These are phyloP conservation scores for Semnornis frantzii DNA, from an alignment of 2,113 vertebrate species.

Conservation along the genomic window DNA sequence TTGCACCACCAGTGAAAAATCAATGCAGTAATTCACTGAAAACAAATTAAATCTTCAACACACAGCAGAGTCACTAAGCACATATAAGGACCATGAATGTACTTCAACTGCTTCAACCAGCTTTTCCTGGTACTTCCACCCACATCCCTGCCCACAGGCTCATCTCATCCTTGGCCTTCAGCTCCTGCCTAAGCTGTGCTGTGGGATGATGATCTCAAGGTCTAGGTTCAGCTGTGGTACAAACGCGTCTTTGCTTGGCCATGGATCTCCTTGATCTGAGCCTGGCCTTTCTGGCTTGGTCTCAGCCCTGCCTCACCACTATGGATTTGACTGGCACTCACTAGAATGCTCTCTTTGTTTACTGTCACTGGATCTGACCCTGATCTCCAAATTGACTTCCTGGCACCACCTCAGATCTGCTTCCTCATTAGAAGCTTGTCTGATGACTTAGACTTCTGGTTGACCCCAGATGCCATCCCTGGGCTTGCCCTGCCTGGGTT, in stretches of 20 bases:
- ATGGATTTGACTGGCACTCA: neutral
- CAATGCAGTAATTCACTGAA: neutral
- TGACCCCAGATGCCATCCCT: neutral
- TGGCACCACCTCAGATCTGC: neutral
- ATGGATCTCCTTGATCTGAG: neutral
- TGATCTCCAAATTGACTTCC: neutral
- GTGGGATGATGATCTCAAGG: neutral
- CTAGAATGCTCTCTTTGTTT: neutral
- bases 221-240: neutral
- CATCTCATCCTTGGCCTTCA: too few relatives aligned
- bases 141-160: neutral
- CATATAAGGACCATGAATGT: neutral
- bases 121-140: neutral
- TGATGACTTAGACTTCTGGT: neutral
- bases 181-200: neutral
- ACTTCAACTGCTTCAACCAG: neutral
- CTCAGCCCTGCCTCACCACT: neutral
- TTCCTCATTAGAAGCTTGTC: neutral
- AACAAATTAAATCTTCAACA: neutral
- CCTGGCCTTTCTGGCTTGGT: neutral
- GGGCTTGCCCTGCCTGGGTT: neutral
- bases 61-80: neutral
- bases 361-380: neutral
- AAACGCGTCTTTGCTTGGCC: neutral
- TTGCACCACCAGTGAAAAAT: neutral